These are phyloP conservation scores for Leptogaster cylindrica DNA, from an alignment of 2,888 invertebrate species.

Conservation along the genomic window DNA sequence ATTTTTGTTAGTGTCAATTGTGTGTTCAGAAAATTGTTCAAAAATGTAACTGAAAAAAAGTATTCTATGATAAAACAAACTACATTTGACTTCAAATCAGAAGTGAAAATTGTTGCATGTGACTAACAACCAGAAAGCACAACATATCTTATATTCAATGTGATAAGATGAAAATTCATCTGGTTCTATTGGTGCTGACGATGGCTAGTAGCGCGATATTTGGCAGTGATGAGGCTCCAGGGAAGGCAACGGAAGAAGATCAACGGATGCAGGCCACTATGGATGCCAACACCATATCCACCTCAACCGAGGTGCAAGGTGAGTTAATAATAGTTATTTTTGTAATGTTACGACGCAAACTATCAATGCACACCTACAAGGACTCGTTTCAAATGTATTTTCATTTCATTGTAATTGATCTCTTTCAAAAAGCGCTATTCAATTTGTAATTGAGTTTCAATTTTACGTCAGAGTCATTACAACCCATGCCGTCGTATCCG, in stretches of 20 bases:
- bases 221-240: slow-evolving; percentile 41
- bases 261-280: neutral
- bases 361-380: no score
- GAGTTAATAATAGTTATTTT: neutral
- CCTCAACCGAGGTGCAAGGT: slow-evolving; percentile 39
- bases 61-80: neutral
- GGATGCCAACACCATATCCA: slow-evolving; percentile 24
- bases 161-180: slow-evolving; percentile 41
- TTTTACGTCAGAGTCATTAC: no score
- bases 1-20: neutral
- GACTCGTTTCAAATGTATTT: no score
- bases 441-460: no score
- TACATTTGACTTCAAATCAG: neutral
- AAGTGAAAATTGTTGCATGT: slow-evolving; percentile 12
- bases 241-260: slow-evolving; percentile 11
- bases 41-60: slow-evolving; percentile 31
- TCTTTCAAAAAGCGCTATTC: no score
- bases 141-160: neutral
- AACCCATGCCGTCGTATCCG: no score
- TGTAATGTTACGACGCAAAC: no score
- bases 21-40: neutral
- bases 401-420: no score
- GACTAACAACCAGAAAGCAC: neutral
- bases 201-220: slow-evolving; percentile 40
- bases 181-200: slow-evolving; percentile 44